phyloP scores from a whole-genome alignment of 2,113 vertebrate genomes.

The Thamnaconus septentrionalis region DNA sequence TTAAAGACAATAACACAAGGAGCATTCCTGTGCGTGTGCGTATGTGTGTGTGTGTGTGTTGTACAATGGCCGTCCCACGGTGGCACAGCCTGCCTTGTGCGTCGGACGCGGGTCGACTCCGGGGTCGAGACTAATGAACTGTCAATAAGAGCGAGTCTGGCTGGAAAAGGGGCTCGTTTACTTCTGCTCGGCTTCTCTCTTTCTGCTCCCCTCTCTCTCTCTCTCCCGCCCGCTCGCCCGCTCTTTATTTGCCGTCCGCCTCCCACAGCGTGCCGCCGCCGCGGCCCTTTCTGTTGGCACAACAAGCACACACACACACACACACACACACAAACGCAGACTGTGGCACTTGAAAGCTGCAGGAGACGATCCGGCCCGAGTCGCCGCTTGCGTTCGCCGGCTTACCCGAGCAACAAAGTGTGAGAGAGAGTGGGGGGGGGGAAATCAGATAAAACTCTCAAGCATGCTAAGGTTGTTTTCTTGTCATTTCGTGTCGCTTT shows the following conservation, averaged over 20 bases:
- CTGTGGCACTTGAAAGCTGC: conserved; percentile 35
- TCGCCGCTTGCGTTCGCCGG: conserved; percentile 21
- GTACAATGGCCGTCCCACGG: conserved; percentile 27
- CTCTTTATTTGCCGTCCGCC: conserved; percentile 17
- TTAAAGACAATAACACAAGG: conserved; percentile 65
- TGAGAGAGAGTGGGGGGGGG: neutral
- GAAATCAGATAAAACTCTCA: conserved; percentile 8
- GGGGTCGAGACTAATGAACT: conserved; percentile 59
- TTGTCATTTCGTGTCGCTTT: conserved; percentile 1
- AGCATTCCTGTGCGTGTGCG: conserved; percentile 51
- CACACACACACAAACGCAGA: conserved; percentile 16
- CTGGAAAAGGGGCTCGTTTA: conserved; percentile 23
- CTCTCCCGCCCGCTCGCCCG: conserved; percentile 15
- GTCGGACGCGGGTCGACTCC: conserved; percentile 48
- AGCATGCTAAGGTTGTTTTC: conserved; percentile 34
- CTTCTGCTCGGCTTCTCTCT: conserved; percentile 60
- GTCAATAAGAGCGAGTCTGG: conserved; percentile 30
- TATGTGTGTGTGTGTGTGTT: conserved; percentile 28
- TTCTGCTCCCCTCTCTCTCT: conserved; percentile 23
- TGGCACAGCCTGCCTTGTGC: conserved; percentile 39
- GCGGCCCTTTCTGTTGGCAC: conserved; percentile 50
- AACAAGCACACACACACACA: conserved; percentile 26
- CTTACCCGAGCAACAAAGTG: conserved; percentile 16
- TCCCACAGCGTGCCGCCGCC: conserved; percentile 32
- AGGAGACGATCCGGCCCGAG: conserved; percentile 36